Conservation (phyloP, 92 coral and sea anemone genomes). For the Actinernus sp. region DNA sequence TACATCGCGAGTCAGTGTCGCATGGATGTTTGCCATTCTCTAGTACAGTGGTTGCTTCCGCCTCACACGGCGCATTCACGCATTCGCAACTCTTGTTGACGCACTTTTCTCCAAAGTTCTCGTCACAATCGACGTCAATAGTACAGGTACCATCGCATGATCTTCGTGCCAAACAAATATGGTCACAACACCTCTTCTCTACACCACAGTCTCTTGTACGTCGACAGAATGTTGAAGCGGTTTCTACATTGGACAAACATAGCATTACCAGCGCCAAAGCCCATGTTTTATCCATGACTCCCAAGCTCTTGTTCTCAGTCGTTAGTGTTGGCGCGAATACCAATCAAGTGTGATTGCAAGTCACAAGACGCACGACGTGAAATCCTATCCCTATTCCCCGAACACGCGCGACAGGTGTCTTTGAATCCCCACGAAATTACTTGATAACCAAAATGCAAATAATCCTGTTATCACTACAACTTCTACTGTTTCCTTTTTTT, state of each 20-base stretch:
- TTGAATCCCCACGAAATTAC: background rate
- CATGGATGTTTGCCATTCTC: background rate
- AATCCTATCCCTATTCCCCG: background rate
- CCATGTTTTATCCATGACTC: background rate
- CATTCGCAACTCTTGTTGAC: slow-evolving; percentile 8
- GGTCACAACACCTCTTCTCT: slow-evolving; percentile 13
- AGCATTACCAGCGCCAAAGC: background rate
- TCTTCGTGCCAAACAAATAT: slow-evolving; percentile 14
- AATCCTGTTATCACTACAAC: background rate
- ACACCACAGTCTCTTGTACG: slow-evolving; percentile 7
- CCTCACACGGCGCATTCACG: slow-evolving; percentile 19
- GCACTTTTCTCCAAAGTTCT: slow-evolving; percentile 23
- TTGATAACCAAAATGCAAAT: slow-evolving; percentile 14
- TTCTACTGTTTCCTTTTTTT: background rate
- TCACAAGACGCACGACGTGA: background rate
- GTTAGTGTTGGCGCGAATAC: background rate
- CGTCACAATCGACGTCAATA: slow-evolving; percentile 25
- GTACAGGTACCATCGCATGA: slow-evolving; percentile 19
- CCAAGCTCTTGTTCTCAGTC: too few relatives aligned
- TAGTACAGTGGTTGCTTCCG: background rate
- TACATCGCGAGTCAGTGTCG: slow-evolving; percentile 12
- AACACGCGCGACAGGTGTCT: background rate
- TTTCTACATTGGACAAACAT: background rate
- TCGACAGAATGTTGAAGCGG: slow-evolving; percentile 4
- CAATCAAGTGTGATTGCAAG: background rate